Evolutionary conservation across 2,797 vertebrate species (phyloP), one percentile per base, ranked within the genome.

Genomic region (Oceanodroma leucorhoa): DNA sequence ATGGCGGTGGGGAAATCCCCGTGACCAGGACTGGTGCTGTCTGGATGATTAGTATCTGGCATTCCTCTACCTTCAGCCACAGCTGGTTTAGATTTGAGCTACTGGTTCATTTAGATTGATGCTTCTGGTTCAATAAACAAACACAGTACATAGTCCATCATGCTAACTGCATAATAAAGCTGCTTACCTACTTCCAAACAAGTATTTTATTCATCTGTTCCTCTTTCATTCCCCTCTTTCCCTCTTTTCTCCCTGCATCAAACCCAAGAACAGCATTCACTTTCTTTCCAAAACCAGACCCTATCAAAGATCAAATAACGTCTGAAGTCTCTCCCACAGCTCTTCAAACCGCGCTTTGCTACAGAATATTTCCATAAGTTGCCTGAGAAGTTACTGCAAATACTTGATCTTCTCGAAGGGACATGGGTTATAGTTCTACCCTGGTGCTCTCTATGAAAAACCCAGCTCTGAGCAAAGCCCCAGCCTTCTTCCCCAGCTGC

Each of bases 31-130:
- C 78, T 82, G 88, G 93, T 81, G 86, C 86, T 88, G 57, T 93
- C 90, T 54, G 81, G 46, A 48, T 78, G 85, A 92, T 87, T 24
- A 85, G 69, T 65, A 54, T 90, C 76, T 57, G 45, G 73, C 80
- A 77, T 72, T 91, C 53, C 54, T 91, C 90, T 91, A 79, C 82
- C 90, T 82, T 93, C 67, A 92, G 80, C 87, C 78, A 77, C 92
- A 91, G 91, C 79, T 96, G 94, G 90, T 96, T 96, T 94, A 94
- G 89, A 95, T 96, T 94, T 94, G 84, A 96, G 90, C 95, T 96
- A 92, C 92, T 58, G 87, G 83, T 89, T 80, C 83, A 34, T 93
- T 96, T 73, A 69, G 79, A 75, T 90, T 89, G 86, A 93, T 81
- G 62, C 92, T 73, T 64, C 88, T 86, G 84, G 71, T 93, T 97